phyloP scores from a whole-genome alignment of 2,113 vertebrate species.

The Dromaius novaehollandiae region DNA sequence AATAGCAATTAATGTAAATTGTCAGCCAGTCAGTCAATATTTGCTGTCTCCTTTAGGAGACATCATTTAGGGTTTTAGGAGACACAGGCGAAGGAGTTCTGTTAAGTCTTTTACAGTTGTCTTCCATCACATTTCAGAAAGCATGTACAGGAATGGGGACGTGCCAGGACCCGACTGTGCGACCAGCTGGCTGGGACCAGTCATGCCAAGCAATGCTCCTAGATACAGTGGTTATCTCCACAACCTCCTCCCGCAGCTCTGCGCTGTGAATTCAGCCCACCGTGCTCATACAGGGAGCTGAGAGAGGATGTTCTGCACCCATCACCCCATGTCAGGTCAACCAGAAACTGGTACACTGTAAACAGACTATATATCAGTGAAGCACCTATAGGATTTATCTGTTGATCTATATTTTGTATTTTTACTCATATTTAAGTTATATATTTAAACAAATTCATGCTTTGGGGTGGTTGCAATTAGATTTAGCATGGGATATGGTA shows the following conservation, averaged over 20 bases:
- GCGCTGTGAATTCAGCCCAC: background rate
- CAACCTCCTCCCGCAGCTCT: background rate
- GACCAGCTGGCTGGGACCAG: slow-evolving; percentile 7
- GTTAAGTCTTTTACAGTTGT: slow-evolving; percentile 1
- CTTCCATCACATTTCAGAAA: background rate
- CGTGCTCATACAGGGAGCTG: background rate
- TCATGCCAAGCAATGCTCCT: background rate
- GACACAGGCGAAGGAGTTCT: background rate
- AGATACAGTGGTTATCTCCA: background rate
- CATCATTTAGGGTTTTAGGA: background rate
- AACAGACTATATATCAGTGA: background rate
- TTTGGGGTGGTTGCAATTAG: background rate
- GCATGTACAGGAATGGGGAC: background rate
- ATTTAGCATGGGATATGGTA: background rate
- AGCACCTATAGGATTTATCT: background rate
- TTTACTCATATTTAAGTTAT: background rate
- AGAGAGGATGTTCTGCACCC: background rate
- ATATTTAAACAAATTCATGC: background rate
- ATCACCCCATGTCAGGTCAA: background rate
- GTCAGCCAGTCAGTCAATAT: background rate
- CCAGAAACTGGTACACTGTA: background rate
- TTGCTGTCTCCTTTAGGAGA: background rate
- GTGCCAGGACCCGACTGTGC: slow-evolving; percentile 3
- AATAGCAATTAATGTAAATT: background rate
- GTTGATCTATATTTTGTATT: background rate